Percentiles rank a stretch among this genome's conserved stretches.
Conservation (phyloP, 2,113 vertebrate genomes). For the Hypomesus transpacificus region DNA sequence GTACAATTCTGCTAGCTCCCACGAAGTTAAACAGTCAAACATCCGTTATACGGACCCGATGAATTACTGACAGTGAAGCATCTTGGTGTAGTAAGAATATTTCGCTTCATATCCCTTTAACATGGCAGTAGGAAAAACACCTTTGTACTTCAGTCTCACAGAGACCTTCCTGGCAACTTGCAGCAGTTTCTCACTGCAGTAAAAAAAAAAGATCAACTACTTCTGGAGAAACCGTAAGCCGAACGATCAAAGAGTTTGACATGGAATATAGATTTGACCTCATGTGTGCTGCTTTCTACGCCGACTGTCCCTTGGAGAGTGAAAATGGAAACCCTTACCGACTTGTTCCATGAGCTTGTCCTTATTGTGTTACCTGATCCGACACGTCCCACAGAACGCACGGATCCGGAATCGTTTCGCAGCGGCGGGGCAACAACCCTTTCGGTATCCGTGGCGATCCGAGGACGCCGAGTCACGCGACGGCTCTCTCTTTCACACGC, state of each 20-base stretch:
- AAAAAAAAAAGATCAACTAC: background rate
- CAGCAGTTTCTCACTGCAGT: background rate
- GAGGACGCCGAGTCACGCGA: conserved; percentile 43
- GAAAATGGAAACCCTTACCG: background rate
- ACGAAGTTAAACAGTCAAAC: too few relatives aligned
- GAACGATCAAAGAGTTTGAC: background rate
- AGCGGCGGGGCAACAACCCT: background rate
- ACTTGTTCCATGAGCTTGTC: conserved; percentile 4
- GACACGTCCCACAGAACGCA: conserved; percentile 3
- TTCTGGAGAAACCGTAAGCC: background rate
- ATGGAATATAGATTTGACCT: conserved; percentile 14
- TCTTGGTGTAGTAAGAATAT: background rate
- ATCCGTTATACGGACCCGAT: background rate
- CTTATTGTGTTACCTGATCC: conserved; percentile 14
- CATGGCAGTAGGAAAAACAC: background rate
- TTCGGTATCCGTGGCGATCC: background rate
- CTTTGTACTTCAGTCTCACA: conserved; percentile 6
- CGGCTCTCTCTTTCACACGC: conserved; percentile 5
- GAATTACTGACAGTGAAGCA: background rate
- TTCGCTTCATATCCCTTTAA: conserved; percentile 18
- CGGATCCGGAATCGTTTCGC: background rate
- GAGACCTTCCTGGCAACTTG: conserved; percentile 11
- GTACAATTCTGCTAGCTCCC: too few relatives aligned
- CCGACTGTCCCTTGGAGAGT: too few relatives aligned
- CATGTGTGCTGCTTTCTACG: background rate